phyloP scores from a whole-genome alignment of 2,797 vertebrate genomes.

The Onychomys leucogaster region DNA sequence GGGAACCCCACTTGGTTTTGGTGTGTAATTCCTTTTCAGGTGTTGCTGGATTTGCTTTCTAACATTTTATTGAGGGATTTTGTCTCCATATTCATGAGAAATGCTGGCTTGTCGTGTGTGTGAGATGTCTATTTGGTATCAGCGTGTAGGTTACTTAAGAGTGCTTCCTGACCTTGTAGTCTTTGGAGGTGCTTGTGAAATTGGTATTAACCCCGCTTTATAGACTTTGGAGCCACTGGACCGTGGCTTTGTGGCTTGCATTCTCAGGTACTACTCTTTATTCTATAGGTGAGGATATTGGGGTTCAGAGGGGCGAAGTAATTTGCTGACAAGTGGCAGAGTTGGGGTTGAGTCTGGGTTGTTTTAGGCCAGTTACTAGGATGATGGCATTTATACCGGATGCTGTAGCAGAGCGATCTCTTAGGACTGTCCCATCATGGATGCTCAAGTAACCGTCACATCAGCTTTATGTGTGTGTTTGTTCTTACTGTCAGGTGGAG shows the following conservation, averaged over 20 bases:
- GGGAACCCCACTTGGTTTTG: background rate
- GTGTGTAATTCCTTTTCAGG: background rate
- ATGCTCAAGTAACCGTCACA: background rate
- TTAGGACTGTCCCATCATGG: background rate
- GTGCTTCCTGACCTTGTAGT: background rate
- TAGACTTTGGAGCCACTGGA: background rate
- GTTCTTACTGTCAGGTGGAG: slow-evolving; percentile 7
- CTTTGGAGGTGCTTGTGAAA: slow-evolving; percentile 23
- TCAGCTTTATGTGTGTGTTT: background rate
- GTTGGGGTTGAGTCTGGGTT: background rate
- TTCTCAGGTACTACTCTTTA: background rate
- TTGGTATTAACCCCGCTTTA: background rate
- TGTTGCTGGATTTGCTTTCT: slow-evolving; percentile 33
- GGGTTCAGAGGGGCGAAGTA: slow-evolving; percentile 17
- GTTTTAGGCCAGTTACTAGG: background rate
- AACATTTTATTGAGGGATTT: slow-evolving; percentile 43
- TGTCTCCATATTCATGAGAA: background rate
- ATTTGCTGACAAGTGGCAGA: slow-evolving; percentile 12
- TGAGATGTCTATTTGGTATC: background rate
- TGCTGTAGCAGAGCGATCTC: background rate
- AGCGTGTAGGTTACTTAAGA: background rate
- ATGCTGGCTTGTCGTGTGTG: background rate
- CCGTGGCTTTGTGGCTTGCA: background rate
- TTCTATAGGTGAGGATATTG: slow-evolving; percentile 24
- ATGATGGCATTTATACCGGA: background rate